Conservation (phyloP, 2,113 vertebrate genomes). For the Odontesthes bonariensis region DNA sequence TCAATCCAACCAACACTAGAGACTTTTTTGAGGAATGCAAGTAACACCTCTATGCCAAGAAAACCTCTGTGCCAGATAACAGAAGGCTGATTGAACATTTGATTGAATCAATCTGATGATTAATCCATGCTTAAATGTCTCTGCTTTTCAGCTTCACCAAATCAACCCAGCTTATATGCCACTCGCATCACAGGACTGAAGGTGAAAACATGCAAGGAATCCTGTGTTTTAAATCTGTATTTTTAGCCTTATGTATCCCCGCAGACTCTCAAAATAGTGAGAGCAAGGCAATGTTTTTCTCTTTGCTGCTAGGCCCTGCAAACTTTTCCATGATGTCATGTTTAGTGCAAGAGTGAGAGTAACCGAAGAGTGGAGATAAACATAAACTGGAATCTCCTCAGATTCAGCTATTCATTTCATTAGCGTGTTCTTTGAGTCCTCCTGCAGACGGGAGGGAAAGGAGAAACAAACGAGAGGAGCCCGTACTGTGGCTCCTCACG, state of each 20-base stretch:
- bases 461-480: conserved; percentile 35
- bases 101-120: conserved; percentile 84
- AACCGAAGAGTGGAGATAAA: conserved; percentile 72
- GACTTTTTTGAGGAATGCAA: conserved; percentile 49
- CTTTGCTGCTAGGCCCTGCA: conserved; percentile 57
- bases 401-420: conserved; percentile 60
- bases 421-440: conserved; percentile 34
- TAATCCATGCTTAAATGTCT: conserved; percentile 81
- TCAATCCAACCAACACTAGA: background rate
- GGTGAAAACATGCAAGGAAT: conserved; percentile 91
- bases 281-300: conserved; percentile 72
- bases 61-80: conserved; percentile 68
- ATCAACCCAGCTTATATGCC: conserved; percentile 85
- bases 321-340: conserved; percentile 87
- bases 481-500: conserved; percentile 27
- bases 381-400: conserved; percentile 73
- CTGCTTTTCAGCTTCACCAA: conserved; percentile 80
- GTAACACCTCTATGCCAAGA: conserved; percentile 62
- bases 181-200: conserved; percentile 89
- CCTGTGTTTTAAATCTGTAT: conserved; percentile 90
- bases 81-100: conserved; percentile 77
- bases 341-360: conserved; percentile 64
- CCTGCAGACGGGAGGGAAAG: conserved; percentile 10
- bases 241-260: conserved; percentile 92
- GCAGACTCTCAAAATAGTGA: conserved; percentile 75